These are phyloP conservation scores for Chromobotia macracanthus DNA, from an alignment of 2,797 vertebrate species.

Conservation along the genomic window DNA sequence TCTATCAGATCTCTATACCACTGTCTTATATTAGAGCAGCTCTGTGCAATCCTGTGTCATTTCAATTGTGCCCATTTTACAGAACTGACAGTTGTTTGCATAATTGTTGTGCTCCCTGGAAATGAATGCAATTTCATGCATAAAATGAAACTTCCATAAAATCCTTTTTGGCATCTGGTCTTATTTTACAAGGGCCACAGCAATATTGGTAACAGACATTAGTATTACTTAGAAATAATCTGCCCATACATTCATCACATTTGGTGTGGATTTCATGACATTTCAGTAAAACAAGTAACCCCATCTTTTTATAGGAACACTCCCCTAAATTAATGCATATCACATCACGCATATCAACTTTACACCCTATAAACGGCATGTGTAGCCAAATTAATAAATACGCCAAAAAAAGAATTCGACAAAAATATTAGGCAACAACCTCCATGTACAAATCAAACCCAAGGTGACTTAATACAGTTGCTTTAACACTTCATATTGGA, in stretches of 20 bases:
- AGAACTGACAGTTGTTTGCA: slow-evolving; percentile 1
- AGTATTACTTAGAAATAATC: slow-evolving; percentile 14
- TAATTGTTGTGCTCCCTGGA: slow-evolving; percentile 10
- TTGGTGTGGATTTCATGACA: neutral
- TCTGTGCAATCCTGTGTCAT: neutral
- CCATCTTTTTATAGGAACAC: neutral
- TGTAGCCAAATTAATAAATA: neutral
- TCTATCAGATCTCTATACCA: neutral
- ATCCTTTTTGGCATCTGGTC: neutral
- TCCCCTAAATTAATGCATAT: neutral
- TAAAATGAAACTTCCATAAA: neutral
- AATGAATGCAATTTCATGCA: neutral
- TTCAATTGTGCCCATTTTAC: slow-evolving; percentile 8
- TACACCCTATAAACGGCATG: neutral
- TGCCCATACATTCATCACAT: neutral
- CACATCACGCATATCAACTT: neutral
- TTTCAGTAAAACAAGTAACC: neutral
- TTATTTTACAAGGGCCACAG: neutral
- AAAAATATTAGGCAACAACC: neutral
- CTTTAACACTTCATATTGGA: neutral
- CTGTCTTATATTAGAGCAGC: neutral
- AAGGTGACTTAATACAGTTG: neutral
- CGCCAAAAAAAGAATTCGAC: neutral
- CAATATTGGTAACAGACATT: neutral
- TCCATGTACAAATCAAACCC: neutral